These are phyloP conservation scores for Lithophane leautieri DNA, from an alignment of 2,888 invertebrate genomes.

Conservation along the genomic window DNA sequence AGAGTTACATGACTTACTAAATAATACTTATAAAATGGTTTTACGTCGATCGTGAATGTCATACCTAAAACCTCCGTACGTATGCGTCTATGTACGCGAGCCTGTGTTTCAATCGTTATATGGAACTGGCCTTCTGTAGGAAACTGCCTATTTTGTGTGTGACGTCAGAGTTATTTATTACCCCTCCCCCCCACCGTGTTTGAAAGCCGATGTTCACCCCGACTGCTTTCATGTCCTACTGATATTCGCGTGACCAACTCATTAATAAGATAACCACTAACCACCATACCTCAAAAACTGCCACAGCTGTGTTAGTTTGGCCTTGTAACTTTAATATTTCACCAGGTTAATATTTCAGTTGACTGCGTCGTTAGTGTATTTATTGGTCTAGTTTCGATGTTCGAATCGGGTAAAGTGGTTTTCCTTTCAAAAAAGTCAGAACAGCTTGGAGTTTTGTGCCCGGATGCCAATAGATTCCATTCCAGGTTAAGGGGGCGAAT, in stretches of 20 bases:
- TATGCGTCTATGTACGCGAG: neutral
- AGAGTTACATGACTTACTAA: neutral
- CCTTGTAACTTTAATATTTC: slow-evolving; percentile 54
- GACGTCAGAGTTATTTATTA: slow-evolving; percentile 42
- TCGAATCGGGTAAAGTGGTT: neutral
- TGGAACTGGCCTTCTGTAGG: slow-evolving; percentile 6
- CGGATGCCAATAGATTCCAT: neutral
- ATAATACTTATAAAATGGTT: neutral
- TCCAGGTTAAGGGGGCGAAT: too few relatives aligned
- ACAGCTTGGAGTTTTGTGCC: too few relatives aligned
- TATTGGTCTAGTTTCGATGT: neutral
- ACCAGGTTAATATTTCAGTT: slow-evolving; percentile 46
- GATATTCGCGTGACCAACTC: slow-evolving; percentile 74
- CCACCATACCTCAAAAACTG: slow-evolving; percentile 61
- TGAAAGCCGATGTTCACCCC: slow-evolving; percentile 53
- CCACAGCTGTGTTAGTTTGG: slow-evolving; percentile 64
- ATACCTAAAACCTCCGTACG: neutral
- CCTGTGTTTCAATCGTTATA: neutral
- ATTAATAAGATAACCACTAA: slow-evolving; percentile 70
- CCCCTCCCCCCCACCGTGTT: slow-evolving; percentile 22
- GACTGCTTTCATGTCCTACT: slow-evolving; percentile 62
- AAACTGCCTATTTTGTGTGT: neutral
- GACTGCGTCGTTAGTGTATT: neutral
- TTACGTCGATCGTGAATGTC: neutral
- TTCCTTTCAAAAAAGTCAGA: neutral